phyloP scores from a whole-genome alignment of 1,140 invertebrate species.

The Carposina sasakii region DNA sequence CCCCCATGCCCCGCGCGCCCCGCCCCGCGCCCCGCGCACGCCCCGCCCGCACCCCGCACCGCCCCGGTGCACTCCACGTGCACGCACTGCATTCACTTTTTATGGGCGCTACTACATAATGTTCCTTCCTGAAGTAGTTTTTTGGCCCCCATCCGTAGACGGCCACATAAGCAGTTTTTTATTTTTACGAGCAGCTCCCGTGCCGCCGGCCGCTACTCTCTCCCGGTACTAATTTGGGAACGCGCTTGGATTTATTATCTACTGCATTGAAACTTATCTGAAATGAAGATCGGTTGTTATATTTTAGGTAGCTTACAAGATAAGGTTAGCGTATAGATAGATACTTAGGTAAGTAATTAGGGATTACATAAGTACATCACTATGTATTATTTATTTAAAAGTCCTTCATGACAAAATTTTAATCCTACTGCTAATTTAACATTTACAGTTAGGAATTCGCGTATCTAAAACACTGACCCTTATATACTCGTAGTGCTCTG shows the following conservation, averaged over 20 bases:
- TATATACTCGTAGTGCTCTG: too few species aligned
- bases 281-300: too few species aligned
- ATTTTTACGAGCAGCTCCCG: conserved; percentile 58
- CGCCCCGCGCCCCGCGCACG: conserved; percentile 13
- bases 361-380: too few species aligned
- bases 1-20: conserved; percentile 34
- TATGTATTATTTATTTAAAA: too few species aligned
- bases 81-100: conserved; percentile 69
- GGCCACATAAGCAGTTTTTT: conserved; percentile 69
- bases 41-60: conserved; percentile 5
- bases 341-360: too few species aligned
- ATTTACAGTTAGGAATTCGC: too few species aligned
- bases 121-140: conserved; percentile 57
- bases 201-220: conserved; percentile 38
- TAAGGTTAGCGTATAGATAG: too few species aligned
- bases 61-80: conserved; percentile 56
- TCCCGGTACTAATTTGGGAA: conserved; percentile 57
- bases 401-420: too few species aligned
- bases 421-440: too few species aligned
- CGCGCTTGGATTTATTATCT: conserved; percentile 29
- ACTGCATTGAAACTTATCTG: conserved; percentile 16
- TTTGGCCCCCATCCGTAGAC: conserved; percentile 58
- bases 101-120: conserved; percentile 66
- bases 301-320: too few species aligned
- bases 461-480: too few species aligned